Percentiles rank a stretch among this genome's conserved stretches.
Evolutionary conservation across 1,140 invertebrate genomes (phyloP).

Genomic region (Zaprionus kolodkinae): DNA sequence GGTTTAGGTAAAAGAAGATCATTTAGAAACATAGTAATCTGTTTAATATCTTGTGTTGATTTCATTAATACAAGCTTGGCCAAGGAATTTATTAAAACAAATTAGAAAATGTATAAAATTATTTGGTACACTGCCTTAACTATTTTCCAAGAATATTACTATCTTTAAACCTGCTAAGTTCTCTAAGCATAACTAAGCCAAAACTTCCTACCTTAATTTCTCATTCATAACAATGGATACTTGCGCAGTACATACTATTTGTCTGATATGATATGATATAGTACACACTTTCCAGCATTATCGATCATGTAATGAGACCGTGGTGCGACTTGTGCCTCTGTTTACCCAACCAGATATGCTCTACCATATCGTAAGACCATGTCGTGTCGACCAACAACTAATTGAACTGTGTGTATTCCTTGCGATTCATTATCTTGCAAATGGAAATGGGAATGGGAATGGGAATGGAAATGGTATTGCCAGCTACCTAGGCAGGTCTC

Average conservation of each 20-base stretch:
- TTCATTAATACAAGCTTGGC: too few relatives aligned
- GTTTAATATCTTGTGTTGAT: too few relatives aligned
- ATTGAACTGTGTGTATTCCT: constrained; percentile 46
- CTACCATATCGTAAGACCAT: neutral
- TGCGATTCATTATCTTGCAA: constrained; percentile 71
- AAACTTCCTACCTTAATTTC: neutral
- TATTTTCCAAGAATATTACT: neutral
- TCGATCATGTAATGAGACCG: constrained; percentile 32
- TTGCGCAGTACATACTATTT: neutral
- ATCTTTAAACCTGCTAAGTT: neutral
- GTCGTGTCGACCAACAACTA: constrained; percentile 19
- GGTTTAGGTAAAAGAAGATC: too few relatives aligned
- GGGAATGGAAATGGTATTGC: constrained; percentile 18
- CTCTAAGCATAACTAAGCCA: neutral
- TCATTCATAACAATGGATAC: neutral
- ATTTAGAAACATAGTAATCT: too few relatives aligned
- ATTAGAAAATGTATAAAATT: too few relatives aligned
- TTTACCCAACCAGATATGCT: neutral
- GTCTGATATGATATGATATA: neutral
- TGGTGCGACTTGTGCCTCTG: neutral
- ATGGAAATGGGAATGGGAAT: constrained; percentile 23
- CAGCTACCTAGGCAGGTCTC: constrained; percentile 48
- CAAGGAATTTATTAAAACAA: too few relatives aligned
- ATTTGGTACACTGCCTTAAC: neutral
- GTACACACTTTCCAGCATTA: neutral